Evolutionary conservation across 2,797 vertebrate genomes (phyloP), one percentile per base, ranked within the genome.

Genomic region (Eupleurogrammus muticus): DNA sequence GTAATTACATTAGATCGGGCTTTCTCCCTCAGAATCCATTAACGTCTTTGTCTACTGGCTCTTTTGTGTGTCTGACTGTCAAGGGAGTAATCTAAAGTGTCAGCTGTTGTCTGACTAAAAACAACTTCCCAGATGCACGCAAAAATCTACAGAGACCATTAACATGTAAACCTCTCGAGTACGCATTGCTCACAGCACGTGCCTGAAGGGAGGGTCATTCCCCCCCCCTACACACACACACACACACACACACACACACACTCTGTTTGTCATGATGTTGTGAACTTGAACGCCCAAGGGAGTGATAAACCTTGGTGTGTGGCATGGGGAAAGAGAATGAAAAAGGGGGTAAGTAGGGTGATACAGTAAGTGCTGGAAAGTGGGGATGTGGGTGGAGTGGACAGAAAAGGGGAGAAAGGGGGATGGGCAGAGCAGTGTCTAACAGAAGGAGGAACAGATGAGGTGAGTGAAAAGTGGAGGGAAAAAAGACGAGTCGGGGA

Each of bases 361-460:
- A 83, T 90, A 69, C 70, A 74, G 82, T 80, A 51, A 76, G 75
- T 65, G 77, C 66, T 67, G 57, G 62, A 80, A 79, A 85, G 76
- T 75, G 77, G 60, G 73, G 62, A 63, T 75, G 62, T 85, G 87
- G 86, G 89, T 81, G 83, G 83, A 85, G 87, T 48, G 35, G 66
- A 77, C 62, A 79, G 77, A 82, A 54, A 36, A 53, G 66, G 66
- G 77, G 67, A 51, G 59, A 8, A 66, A 62, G 83, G 88, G 88
- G 87, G 86, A 84, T 87, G 89, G 89, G 85, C 66, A 66, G 67
- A 70, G 28, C 49, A 55, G 70, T 87, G 87, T 90, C 86, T 85
- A 77, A 89, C 89, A 88, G 89, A 87, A 84, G 83, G 88, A 89
- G 80, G 80, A 92, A 85, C 85, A 88, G 87, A 89, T 69, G 88